A percentile compares a stretch with the other conserved stretches of the same genome.
Evolutionary conservation across 2,113 vertebrate genomes (phyloP).

Genomic region (Notiomystis cincta): DNA sequence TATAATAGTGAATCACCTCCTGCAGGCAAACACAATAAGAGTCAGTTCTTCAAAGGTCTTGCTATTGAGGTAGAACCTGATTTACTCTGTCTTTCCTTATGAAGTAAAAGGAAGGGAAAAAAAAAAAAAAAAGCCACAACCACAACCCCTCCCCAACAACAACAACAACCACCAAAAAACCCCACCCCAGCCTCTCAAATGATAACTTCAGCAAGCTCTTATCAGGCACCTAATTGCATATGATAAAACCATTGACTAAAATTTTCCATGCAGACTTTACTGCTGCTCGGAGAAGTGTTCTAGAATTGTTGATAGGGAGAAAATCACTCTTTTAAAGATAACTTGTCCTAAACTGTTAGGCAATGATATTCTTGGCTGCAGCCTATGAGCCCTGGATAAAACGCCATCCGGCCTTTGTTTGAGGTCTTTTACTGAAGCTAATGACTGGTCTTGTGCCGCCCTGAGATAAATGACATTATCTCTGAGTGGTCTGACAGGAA

Average conservation of each 20-base stretch:
- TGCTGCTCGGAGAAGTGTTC: neutral
- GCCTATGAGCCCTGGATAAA: slow-evolving; percentile 69
- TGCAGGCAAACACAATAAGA: slow-evolving; percentile 54
- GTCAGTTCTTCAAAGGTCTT: slow-evolving; percentile 63
- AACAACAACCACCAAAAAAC: neutral
- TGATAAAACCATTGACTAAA: slow-evolving; percentile 28
- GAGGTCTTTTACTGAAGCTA: slow-evolving; percentile 82
- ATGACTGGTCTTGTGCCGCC: slow-evolving; percentile 82
- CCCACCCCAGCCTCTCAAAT: neutral
- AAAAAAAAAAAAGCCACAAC: too few relatives aligned
- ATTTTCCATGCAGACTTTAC: slow-evolving; percentile 5
- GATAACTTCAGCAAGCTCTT: slow-evolving; percentile 45
- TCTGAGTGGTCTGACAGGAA: slow-evolving; percentile 85
- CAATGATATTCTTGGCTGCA: slow-evolving; percentile 55
- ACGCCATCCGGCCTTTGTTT: slow-evolving; percentile 79
- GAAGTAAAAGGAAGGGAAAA: neutral
- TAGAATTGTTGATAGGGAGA: neutral
- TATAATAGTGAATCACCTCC: slow-evolving; percentile 63
- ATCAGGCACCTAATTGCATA: slow-evolving; percentile 58
- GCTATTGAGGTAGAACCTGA: slow-evolving; percentile 57
- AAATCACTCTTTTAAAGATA: slow-evolving; percentile 37
- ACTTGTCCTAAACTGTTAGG: slow-evolving; percentile 56
- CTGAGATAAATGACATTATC: slow-evolving; percentile 86
- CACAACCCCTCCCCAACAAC: too few relatives aligned
- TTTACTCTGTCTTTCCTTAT: slow-evolving; percentile 58